Base-by-base conservation (phyloP, 2,113 vertebrate species). In the Grammomys dolichurus region DNA sequence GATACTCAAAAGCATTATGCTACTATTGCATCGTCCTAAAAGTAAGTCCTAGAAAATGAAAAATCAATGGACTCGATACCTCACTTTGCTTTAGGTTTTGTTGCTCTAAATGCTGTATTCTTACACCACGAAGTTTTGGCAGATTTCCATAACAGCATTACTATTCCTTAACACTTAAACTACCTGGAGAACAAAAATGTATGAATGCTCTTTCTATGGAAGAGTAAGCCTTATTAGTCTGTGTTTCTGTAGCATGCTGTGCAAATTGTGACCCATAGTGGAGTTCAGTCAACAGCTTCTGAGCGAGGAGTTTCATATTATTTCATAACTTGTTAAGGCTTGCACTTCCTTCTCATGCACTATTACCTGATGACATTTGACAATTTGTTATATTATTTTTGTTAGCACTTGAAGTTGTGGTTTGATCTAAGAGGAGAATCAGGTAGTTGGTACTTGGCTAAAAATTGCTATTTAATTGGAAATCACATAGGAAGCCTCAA, bases 21-120 rank as follows among this genome's bases (percentile, higher is more conserved):
- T 63, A 48, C 43, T 13, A 36, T 20, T 33, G 8, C 73, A 46
- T 33, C 31, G 0, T 9, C 70, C 24, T 26, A 33, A 96, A 91
- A 48, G 1, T 5, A n/a, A n/a, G 70, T 87, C 5, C 56, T 80
- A 14, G 33, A 70, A 88, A 48, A 11, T 43, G 16, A 78, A 87
- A 93, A 82, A 1, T 90, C 86, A 67, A n/a, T 46, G 40, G 28
- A 67, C 19, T 72, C 22, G 4, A 22, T 63, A 54, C 0, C 8
- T 9, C 48, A 80, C 82, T 95, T 51, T 82, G 86, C 31, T n/a
- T 88, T 60, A 70, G 36, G 22, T 46, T 90, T 78, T 93, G 65
- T 73, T 89, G 89, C 73, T 65, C 87, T 17, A 24, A 7, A 40
- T 9, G 1, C 28, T 87, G 36, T 89, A 51, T 80, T 85, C 40